Conservation (phyloP, 2,113 vertebrate genomes). For the Gasterosteus nipponicus region DNA sequence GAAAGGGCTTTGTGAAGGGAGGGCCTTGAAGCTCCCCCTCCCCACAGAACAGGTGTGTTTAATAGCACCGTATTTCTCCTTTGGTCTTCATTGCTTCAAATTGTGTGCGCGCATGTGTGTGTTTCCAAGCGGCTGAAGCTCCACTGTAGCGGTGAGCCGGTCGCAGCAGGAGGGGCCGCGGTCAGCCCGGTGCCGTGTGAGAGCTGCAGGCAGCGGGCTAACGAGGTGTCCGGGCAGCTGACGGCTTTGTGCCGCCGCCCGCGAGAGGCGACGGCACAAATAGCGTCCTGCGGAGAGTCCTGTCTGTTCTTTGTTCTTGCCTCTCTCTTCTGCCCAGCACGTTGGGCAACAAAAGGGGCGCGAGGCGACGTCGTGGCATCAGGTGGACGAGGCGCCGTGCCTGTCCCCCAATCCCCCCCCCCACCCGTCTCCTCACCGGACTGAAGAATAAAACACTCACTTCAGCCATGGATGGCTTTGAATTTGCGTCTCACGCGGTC, state of each 20-base stretch:
- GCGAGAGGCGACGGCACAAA: constrained; percentile 67
- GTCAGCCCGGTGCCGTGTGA: constrained; percentile 69
- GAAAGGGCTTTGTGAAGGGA: constrained; percentile 52
- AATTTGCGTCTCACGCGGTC: constrained; percentile 1
- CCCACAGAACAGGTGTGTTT: constrained; percentile 73
- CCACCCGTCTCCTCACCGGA: constrained; percentile 6
- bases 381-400: constrained; percentile 66
- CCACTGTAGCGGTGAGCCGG: constrained; percentile 47
- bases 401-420: constrained; percentile 16
- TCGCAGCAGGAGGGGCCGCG: constrained; percentile 47
- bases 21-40: constrained; percentile 37
- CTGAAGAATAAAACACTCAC: constrained; percentile 20
- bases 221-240: constrained; percentile 80
- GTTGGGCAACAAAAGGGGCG: constrained; percentile 61
- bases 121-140: constrained; percentile 40
- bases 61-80: constrained; percentile 55
- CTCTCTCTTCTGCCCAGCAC: constrained; percentile 58
- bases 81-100: constrained; percentile 41
- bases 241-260: constrained; percentile 73
- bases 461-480: neutral
- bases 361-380: constrained; percentile 58
- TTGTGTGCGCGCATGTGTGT: constrained; percentile 21
- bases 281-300: constrained; percentile 72
- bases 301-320: constrained; percentile 79
- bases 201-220: constrained; percentile 73